Base-by-base conservation (phyloP, 1,140 invertebrate species). In the Lasaia peninsularis region DNA sequence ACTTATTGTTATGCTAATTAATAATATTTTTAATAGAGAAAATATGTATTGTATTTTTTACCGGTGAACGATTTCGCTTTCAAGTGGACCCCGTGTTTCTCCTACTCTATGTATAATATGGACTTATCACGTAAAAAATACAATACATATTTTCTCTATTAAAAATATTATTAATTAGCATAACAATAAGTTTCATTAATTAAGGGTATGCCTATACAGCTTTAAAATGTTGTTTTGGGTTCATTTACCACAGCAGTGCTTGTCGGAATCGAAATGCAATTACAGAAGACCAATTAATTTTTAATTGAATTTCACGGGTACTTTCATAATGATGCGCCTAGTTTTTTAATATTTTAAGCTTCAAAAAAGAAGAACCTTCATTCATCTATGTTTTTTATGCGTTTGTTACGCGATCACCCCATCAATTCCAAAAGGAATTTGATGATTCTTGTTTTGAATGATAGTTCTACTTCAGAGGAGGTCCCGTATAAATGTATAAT, bases 211-310 rank as follows among this genome's bases (percentile, higher is more conserved):
- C 40, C 18, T 16, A 44, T 44, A 44, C 18, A 44, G 16, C 2
- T 9, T 44, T 20, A 44, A 20, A 10, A 21, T 44, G 18, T 44
- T 44, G 40, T 44, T 44, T 44, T 44, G 40, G 40, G 16, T 44
- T 44, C 40, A 44, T 44, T 44, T 44, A 20, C 14, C 7, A 44
- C 20, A 18, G 18, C 20, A 18, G 18, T 10, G 40, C 40, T 21
- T 44, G 40, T 44, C 20, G 18, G 18, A n/a, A 44, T 44, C 18
- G 40, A 44, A 44, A 44, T 44, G 40, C 40, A 44, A 44, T 44
- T 44, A 44, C 40, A 21, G 40, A 21, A 44, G 40, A 40, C 9
- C 37, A 40, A 37, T 40, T 40, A 40, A 40, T 40, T 40, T 14
- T 40, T 40, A 18, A 40, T 40, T 40, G 18, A 40, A 40, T 40